Conservation (phyloP, 2,113 vertebrate genomes). For the Raja brachyura region DNA sequence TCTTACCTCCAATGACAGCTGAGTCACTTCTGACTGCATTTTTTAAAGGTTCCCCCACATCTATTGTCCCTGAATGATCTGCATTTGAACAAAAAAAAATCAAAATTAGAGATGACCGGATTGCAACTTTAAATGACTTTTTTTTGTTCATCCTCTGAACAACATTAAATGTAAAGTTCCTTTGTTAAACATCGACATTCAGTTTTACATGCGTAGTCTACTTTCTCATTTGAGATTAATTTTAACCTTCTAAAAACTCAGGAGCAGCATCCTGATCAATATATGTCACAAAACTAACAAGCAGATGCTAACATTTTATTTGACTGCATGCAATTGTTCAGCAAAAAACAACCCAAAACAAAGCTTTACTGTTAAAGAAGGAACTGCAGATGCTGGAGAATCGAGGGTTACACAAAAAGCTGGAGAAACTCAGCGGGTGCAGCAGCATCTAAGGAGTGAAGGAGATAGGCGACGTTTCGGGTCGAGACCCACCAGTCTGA, state of each 20-base stretch:
- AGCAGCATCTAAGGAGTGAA: no score
- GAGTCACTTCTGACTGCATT: slow-evolving; percentile 75
- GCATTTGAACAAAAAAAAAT: slow-evolving; percentile 44
- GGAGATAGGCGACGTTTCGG: no score
- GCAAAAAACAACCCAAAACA: neutral
- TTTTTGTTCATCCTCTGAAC: neutral
- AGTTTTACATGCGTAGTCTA: no score
- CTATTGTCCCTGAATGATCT: slow-evolving; percentile 80
- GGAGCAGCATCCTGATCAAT: neutral
- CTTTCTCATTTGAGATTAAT: neutral
- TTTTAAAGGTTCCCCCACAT: slow-evolving; percentile 68
- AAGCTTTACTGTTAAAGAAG: no score
- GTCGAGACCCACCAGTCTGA: no score
- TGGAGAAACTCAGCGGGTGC: no score
- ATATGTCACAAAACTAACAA: neutral
- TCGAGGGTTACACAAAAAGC: no score
- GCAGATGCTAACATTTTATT: neutral
- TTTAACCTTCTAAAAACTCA: neutral
- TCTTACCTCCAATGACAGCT: slow-evolving; percentile 87
- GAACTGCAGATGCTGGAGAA: no score
- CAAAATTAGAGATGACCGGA: slow-evolving; percentile 25
- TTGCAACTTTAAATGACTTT: neutral
- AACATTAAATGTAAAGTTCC: neutral
- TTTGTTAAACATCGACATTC: neutral
- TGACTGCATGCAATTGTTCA: neutral